phyloP scores from a whole-genome alignment of 2,113 vertebrate species.

The Dasyprocta punctata region DNA sequence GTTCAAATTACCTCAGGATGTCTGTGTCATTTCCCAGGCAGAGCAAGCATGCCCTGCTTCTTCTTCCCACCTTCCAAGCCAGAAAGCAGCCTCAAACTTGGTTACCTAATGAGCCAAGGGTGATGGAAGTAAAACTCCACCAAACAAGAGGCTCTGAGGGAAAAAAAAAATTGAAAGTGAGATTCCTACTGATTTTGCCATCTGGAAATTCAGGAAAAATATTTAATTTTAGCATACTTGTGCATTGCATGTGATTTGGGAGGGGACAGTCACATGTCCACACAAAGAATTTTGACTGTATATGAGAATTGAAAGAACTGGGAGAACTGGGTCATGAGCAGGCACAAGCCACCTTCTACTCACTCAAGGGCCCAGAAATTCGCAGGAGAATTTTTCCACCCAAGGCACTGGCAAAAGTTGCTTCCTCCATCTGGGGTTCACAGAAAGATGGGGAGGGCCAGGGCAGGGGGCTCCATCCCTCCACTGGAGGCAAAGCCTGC shows the following conservation, averaged over 20 bases:
- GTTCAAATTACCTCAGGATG: not conserved
- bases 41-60: not conserved
- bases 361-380: not conserved
- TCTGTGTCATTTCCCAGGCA: not conserved
- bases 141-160: not conserved
- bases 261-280: not conserved
- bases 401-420: rapidly evolving
- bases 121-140: not conserved
- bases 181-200: not conserved
- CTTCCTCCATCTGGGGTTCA: not conserved
- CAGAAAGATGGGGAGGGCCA: no score
- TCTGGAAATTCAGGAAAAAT: not conserved
- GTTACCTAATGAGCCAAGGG: not conserved
- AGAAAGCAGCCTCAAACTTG: not conserved
- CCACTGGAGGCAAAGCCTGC: no score
- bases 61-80: rapidly evolving
- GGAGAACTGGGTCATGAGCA: not conserved
- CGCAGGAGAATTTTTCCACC: not conserved
- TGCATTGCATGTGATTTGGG: not conserved
- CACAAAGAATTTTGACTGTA: not conserved
- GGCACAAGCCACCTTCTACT: not conserved
- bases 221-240: not conserved
- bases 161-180: not conserved
- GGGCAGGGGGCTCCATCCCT: no score
- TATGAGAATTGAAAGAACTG: not conserved